Percentiles rank a stretch among this genome's conserved stretches.
These are phyloP conservation scores for Crotalus horridus DNA, from an alignment of 2,113 vertebrate species.

Conservation along the genomic window DNA sequence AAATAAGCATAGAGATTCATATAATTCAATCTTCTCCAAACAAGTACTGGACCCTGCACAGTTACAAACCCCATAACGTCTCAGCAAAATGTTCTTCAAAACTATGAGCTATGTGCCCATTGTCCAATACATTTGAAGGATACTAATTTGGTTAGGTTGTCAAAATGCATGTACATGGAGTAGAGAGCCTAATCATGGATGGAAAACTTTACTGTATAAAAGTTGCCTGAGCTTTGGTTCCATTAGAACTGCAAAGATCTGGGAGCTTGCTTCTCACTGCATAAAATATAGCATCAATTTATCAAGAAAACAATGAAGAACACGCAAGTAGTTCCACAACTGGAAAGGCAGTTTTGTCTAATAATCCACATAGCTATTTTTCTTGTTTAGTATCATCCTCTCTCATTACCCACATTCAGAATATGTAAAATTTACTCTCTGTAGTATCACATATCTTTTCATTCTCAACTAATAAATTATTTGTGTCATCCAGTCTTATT, in stretches of 20 bases:
- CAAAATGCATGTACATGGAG: neutral
- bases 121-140: neutral
- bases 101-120: neutral
- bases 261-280: neutral
- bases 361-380: neutral
- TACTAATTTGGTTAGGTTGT: neutral
- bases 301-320: neutral
- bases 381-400: neutral
- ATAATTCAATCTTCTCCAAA: neutral
- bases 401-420: neutral
- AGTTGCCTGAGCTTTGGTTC: neutral
- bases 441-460: neutral
- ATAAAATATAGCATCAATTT: neutral
- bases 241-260: neutral
- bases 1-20: neutral
- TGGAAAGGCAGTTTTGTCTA: neutral
- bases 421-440: neutral
- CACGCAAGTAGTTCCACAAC: neutral
- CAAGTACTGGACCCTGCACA: neutral
- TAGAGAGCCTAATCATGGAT: neutral
- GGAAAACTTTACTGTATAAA: neutral
- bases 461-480: neutral
- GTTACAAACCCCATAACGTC: neutral
- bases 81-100: neutral
- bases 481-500: neutral